phyloP scores from a whole-genome alignment of 2,797 vertebrate genomes.

The Bradypodion pumilum region DNA sequence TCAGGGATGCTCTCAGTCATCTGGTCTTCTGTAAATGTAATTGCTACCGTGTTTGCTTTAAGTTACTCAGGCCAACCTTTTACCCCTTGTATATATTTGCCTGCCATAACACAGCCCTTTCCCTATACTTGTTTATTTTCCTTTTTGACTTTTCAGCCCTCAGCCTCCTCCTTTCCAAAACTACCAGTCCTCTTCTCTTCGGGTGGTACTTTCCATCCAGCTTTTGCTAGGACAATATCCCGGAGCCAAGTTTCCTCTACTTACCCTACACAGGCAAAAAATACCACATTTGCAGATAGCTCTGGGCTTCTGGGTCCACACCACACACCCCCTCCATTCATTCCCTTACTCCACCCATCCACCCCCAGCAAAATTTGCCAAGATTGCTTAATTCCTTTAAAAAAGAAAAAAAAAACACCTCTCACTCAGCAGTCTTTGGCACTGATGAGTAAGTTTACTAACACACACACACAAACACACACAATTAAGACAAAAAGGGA shows the following conservation, averaged over 20 bases:
- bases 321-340: constrained; percentile 46
- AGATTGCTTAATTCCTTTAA: not conserved
- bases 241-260: not conserved
- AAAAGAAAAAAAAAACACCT: no score
- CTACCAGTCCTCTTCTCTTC: not conserved
- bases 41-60: not conserved
- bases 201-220: not conserved
- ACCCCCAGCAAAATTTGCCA: constrained; percentile 20
- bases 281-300: constrained; percentile 27
- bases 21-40: not conserved
- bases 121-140: accelerated
- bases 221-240: not conserved
- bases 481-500: not conserved
- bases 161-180: accelerated
- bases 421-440: not conserved
- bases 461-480: no score
- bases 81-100: accelerated
- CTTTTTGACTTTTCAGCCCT: accelerated
- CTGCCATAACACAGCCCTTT: accelerated
- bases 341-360: not conserved
- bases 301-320: not conserved
- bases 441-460: not conserved
- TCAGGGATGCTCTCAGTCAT: not conserved
- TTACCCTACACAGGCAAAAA: constrained; percentile 40
- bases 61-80: not conserved